Percentiles rank a stretch among this genome's conserved stretches.
These are phyloP conservation scores for Prunella strophiata DNA, from an alignment of 2,797 vertebrate genomes.

Conservation along the genomic window DNA sequence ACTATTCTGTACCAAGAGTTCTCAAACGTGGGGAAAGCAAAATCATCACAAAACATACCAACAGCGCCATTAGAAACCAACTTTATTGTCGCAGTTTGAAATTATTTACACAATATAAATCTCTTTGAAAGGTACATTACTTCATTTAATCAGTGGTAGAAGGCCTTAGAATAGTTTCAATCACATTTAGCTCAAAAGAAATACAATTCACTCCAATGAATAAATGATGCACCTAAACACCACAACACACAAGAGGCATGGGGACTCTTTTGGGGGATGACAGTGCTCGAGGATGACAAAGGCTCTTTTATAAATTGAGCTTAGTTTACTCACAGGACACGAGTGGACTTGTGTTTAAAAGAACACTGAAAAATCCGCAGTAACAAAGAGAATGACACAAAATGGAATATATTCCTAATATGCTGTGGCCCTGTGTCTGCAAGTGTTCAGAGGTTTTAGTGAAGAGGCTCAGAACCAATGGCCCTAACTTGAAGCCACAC, in stretches of 20 bases:
- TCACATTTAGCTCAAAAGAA: slow-evolving; percentile 74
- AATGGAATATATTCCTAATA: slow-evolving; percentile 59
- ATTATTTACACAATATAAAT: slow-evolving; percentile 83
- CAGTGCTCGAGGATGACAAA: not conserved
- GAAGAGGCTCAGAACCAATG: slow-evolving; percentile 16
- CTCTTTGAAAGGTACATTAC: slow-evolving; percentile 82
- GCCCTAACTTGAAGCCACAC: slow-evolving; percentile 23
- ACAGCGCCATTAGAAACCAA: slow-evolving; percentile 72
- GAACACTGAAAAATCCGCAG: slow-evolving; percentile 38
- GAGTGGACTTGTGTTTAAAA: slow-evolving; percentile 60
- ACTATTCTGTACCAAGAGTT: not conserved
- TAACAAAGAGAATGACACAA: not conserved
- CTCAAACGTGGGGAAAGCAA: not conserved
- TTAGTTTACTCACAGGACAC: slow-evolving; percentile 65
- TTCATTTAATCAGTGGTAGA: slow-evolving; percentile 78
- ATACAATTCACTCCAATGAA: slow-evolving; percentile 66
- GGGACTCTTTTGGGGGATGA: not conserved
- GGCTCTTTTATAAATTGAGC: slow-evolving; percentile 32
- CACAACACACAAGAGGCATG: slow-evolving; percentile 52
- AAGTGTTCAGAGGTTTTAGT: not conserved
- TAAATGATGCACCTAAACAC: slow-evolving; percentile 71
- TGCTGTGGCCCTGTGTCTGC: not conserved
- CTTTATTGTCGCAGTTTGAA: slow-evolving; percentile 81
- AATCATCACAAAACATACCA: slow-evolving; percentile 9
- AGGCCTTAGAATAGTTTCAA: slow-evolving; percentile 75